Conservation (phyloP, 2,888 invertebrate genomes). For the Philopedon plagiatum region DNA sequence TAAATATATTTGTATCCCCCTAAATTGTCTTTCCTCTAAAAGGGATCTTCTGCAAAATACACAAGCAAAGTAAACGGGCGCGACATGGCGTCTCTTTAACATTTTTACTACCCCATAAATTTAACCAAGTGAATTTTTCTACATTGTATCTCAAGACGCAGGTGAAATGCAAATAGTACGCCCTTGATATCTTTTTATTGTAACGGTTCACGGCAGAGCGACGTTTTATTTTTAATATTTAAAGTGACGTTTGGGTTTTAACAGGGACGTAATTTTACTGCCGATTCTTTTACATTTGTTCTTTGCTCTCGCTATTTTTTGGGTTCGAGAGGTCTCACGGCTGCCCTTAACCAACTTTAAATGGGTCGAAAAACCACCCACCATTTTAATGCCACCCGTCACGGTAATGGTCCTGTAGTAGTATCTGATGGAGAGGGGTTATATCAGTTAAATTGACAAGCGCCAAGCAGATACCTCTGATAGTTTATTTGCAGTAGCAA, state of each 20-base stretch:
- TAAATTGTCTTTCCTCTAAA: slow-evolving; percentile 45
- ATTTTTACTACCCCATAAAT: slow-evolving; percentile 60
- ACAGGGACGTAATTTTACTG: background rate
- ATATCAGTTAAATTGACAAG: no score
- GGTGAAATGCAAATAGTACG: slow-evolving; percentile 28
- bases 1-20: slow-evolving; percentile 48
- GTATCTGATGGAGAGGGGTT: no score
- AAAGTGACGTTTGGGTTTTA: background rate
- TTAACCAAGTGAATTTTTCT: slow-evolving; percentile 57
- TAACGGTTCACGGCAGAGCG: background rate
- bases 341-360: no score
- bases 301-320: background rate
- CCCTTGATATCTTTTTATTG: slow-evolving; percentile 16
- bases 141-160: slow-evolving; percentile 55
- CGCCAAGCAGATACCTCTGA: no score
- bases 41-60: slow-evolving; percentile 38
- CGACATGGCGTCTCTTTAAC: slow-evolving; percentile 44
- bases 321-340: no score
- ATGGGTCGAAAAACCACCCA: no score
- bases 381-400: no score
- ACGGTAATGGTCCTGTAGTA: no score
- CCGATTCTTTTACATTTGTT: background rate
- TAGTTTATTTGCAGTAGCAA: no score
- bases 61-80: slow-evolving; percentile 39
- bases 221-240: slow-evolving; percentile 18